A percentile compares a stretch with the other conserved stretches of the same genome.
Conservation (phyloP, 2,113 vertebrate genomes). For the Buteo buteo region DNA sequence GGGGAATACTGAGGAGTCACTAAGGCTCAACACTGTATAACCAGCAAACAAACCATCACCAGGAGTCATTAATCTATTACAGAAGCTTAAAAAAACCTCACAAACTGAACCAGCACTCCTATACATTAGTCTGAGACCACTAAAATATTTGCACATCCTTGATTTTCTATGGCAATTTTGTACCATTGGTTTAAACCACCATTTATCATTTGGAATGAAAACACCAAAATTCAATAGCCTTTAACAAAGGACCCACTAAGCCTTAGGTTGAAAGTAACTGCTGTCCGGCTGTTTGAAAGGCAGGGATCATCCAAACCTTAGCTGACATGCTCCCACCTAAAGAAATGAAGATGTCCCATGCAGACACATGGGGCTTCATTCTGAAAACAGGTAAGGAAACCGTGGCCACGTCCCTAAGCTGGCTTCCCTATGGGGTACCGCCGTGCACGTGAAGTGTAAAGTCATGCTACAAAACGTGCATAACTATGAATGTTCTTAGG, state of each 20-base stretch:
- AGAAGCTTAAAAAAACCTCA: not conserved
- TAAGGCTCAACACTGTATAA: not conserved
- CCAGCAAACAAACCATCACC: not conserved
- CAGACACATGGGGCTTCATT: not conserved
- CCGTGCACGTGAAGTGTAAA: not conserved
- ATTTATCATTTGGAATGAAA: not conserved
- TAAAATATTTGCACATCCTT: not conserved
- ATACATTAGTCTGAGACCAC: not conserved
- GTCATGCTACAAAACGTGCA: not conserved
- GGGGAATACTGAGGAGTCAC: not conserved
- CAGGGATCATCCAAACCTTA: not conserved
- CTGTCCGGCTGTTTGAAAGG: not conserved
- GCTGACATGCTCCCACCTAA: not conserved
- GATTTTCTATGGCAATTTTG: not conserved
- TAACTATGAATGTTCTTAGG: not conserved
- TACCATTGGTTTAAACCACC: not conserved
- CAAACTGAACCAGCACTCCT: not conserved
- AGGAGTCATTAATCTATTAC: not conserved
- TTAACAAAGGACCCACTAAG: not conserved
- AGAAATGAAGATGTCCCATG: not conserved
- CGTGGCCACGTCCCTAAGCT: not conserved
- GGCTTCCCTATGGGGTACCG: rapidly evolving
- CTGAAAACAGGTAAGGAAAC: not conserved
- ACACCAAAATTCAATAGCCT: not conserved
- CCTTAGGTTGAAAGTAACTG: not conserved